A percentile compares a stretch with the other conserved stretches of the same genome.
These are phyloP conservation scores for Acipenser oxyrinchus DNA, from an alignment of 2,797 vertebrate genomes.

Conservation along the genomic window DNA sequence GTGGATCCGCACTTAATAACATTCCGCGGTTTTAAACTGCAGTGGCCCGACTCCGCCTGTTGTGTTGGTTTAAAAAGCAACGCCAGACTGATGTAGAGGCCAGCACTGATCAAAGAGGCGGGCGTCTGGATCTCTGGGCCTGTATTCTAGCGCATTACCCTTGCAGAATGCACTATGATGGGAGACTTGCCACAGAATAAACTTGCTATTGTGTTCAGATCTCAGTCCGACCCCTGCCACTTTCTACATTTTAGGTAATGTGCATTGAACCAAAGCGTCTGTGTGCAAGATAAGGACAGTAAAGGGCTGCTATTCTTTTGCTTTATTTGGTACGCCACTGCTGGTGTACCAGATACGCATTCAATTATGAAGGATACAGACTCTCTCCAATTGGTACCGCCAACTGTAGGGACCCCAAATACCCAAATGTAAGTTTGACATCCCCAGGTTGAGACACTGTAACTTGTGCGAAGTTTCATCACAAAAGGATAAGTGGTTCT, in stretches of 20 bases:
- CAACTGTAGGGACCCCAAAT: no score
- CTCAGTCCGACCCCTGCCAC: constrained; percentile 50
- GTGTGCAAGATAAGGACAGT: neutral
- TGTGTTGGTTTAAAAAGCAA: constrained; percentile 92
- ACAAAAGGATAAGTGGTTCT: no score
- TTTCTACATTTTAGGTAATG: constrained; percentile 52
- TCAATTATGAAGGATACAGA: no score
- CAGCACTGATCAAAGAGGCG: constrained; percentile 89
- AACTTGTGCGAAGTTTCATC: no score
- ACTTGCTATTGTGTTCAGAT: constrained; percentile 72
- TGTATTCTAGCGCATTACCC: constrained; percentile 79
- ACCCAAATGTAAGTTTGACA: no score
- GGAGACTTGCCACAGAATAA: constrained; percentile 83
- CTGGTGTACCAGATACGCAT: no score
- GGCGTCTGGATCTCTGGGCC: constrained; percentile 70
- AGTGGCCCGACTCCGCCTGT: constrained; percentile 64
- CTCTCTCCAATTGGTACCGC: no score
- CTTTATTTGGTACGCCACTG: no score
- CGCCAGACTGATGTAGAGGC: constrained; percentile 91
- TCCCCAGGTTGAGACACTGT: no score
- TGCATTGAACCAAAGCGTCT: constrained; percentile 39
- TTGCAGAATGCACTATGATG: constrained; percentile 73
- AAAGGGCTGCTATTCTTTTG: neutral
- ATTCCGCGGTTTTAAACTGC: constrained; percentile 87
- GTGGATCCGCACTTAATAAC: constrained; percentile 89